Evolutionary conservation across 1,140 invertebrate species (phyloP).

Genomic region (Drosophila takahashii): DNA sequence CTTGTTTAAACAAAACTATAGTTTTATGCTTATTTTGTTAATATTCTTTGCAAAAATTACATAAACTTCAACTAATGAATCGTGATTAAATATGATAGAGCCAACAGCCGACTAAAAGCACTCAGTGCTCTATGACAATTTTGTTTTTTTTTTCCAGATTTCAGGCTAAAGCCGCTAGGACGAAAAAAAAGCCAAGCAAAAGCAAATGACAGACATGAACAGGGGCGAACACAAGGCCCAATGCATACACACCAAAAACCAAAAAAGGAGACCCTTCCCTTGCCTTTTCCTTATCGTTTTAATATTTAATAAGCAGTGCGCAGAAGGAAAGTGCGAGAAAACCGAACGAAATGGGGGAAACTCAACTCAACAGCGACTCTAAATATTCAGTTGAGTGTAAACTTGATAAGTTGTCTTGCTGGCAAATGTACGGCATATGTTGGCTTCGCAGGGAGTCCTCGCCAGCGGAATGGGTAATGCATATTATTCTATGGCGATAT

Average conservation of each 20-base stretch:
- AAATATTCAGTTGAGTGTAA: conserved; percentile 81
- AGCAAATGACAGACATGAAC: conserved; percentile 40
- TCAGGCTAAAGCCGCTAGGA: conserved; percentile 61
- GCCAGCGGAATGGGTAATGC: conserved; percentile 23
- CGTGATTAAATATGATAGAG: background rate
- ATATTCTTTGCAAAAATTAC: too few relatives aligned
- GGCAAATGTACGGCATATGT: conserved; percentile 54
- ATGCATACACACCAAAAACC: conserved; percentile 22
- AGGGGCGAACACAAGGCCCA: conserved; percentile 14
- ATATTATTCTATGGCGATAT: conserved; percentile 56
- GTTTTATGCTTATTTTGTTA: too few relatives aligned
- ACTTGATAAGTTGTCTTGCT: conserved; percentile 72
- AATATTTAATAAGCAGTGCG: conserved; percentile 80
- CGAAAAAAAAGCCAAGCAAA: conserved; percentile 31
- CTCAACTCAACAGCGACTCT: conserved; percentile 38
- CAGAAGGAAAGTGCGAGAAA: conserved; percentile 48
- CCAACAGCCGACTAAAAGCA: conserved; percentile 7
- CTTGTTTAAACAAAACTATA: too few relatives aligned
- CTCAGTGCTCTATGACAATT: background rate
- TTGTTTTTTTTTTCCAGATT: conserved; percentile 3
- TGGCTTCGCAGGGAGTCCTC: conserved; percentile 9
- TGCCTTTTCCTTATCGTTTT: conserved; percentile 71
- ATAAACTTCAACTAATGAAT: conserved; percentile 18
- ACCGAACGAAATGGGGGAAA: conserved; percentile 40
- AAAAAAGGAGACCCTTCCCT: conserved; percentile 13